phyloP scores from a whole-genome alignment of 2,113 vertebrate genomes.

The Hippocampus abdominalis region DNA sequence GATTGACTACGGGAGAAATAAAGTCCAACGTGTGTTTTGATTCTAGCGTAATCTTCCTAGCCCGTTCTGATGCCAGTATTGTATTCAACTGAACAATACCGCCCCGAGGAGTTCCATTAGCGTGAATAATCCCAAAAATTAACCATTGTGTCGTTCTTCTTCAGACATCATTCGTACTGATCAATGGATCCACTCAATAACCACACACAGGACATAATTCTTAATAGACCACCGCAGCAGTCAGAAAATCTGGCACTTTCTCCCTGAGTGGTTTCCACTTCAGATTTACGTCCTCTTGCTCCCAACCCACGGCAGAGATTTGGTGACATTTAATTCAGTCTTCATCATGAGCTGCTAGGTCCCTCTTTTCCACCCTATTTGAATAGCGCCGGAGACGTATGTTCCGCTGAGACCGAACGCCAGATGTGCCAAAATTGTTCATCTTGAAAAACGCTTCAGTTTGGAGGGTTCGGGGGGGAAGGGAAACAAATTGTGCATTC shows the following conservation, averaged over 20 bases:
- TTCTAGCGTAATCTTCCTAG: too few species aligned
- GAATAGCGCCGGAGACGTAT: neutral
- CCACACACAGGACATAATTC: neutral
- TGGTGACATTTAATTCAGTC: neutral
- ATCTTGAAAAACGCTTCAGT: neutral
- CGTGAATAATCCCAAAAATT: too few species aligned
- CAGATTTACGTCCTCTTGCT: neutral
- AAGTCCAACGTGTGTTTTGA: too few species aligned
- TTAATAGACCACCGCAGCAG: neutral
- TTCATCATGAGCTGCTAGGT: neutral
- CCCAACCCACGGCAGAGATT: neutral
- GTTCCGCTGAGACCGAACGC: neutral
- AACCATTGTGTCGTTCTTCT: neutral
- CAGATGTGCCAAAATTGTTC: slow-evolving; percentile 4
- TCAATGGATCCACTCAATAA: neutral
- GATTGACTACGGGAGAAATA: too few species aligned
- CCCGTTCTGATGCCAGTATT: too few species aligned
- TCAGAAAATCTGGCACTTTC: neutral
- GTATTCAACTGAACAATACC: too few species aligned
- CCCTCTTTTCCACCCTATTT: neutral
- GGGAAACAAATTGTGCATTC: slow-evolving; percentile 5
- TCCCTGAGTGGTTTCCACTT: neutral
- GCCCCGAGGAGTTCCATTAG: too few species aligned
- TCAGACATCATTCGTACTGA: too few species aligned
- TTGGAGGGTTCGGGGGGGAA: neutral